Evolutionary conservation across 2,113 vertebrate species (phyloP).

Genomic region (Antennarius striatus): DNA sequence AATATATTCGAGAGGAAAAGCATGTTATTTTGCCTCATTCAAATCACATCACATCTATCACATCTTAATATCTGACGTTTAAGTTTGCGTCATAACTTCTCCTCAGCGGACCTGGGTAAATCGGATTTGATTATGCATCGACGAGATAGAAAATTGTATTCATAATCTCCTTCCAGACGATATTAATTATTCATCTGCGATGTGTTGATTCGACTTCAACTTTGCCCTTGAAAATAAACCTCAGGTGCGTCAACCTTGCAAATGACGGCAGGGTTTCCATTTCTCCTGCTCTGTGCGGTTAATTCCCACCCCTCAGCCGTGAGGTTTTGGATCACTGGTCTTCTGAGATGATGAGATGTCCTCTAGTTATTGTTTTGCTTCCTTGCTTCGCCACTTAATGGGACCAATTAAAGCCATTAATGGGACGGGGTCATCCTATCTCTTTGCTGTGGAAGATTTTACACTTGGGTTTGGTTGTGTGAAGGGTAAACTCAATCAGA

Average conservation of each 20-base stretch:
- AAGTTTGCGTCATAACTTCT: no score
- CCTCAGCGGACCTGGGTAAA: background rate
- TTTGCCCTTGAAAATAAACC: constrained; percentile 25
- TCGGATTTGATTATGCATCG: background rate
- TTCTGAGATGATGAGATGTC: constrained; percentile 54
- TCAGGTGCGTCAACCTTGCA: background rate
- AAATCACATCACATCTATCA: no score
- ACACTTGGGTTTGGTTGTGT: constrained; percentile 44
- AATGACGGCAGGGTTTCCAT: background rate
- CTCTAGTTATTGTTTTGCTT: constrained; percentile 75
- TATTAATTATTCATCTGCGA: background rate
- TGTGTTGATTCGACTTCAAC: background rate
- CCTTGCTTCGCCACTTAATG: constrained; percentile 66
- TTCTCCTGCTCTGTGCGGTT: constrained; percentile 9
- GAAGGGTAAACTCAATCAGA: constrained; percentile 72
- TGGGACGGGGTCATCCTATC: constrained; percentile 60
- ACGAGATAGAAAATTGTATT: background rate
- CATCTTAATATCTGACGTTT: no score
- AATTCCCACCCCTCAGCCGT: constrained; percentile 23
- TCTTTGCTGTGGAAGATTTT: constrained; percentile 41
- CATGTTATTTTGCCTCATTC: no score
- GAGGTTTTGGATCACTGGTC: constrained; percentile 62
- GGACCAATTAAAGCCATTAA: constrained; percentile 74
- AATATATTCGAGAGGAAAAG: no score
- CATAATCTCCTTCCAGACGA: background rate